Evolutionary conservation across 2,888 invertebrate genomes (phyloP).

Genomic region (Cyrtodaria siliqua): DNA sequence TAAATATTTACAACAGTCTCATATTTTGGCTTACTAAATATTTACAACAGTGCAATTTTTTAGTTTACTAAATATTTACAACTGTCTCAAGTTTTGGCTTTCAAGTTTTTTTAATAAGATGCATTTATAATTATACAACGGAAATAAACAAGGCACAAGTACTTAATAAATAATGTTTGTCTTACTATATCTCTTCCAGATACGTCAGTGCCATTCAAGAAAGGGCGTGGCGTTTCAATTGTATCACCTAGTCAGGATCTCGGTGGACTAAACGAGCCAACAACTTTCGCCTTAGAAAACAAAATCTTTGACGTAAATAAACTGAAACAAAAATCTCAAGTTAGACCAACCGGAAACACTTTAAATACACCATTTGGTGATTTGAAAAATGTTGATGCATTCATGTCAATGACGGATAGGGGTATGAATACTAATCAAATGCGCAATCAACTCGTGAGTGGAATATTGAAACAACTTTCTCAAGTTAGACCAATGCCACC

Average conservation of each 20-base stretch:
- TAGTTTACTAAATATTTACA: too few relatives aligned
- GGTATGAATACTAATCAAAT: too few relatives aligned
- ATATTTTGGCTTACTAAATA: too few relatives aligned
- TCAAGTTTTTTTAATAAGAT: conserved; percentile 1
- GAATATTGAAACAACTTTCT: conserved; percentile 22
- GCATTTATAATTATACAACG: too few relatives aligned
- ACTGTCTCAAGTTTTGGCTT: too few relatives aligned
- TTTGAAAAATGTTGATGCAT: not conserved
- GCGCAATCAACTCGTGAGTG: too few relatives aligned
- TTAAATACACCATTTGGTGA: not conserved
- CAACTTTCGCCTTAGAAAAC: conserved; percentile 58
- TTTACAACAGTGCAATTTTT: too few relatives aligned
- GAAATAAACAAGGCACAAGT: too few relatives aligned
- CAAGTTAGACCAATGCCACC: too few relatives aligned
- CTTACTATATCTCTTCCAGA: too few relatives aligned
- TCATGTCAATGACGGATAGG: not conserved
- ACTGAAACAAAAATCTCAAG: conserved; percentile 26
- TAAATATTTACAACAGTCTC: too few relatives aligned
- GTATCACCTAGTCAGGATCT: conserved; percentile 14
- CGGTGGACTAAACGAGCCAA: conserved; percentile 32
- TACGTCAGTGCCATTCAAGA: not conserved
- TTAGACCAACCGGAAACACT: not conserved
- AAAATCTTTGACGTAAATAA: conserved; percentile 57
- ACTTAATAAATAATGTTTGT: too few relatives aligned
- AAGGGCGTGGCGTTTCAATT: conserved; percentile 36